Evolutionary conservation across 2,113 vertebrate genomes (phyloP).

Genomic region (Ardeotis arabs): DNA sequence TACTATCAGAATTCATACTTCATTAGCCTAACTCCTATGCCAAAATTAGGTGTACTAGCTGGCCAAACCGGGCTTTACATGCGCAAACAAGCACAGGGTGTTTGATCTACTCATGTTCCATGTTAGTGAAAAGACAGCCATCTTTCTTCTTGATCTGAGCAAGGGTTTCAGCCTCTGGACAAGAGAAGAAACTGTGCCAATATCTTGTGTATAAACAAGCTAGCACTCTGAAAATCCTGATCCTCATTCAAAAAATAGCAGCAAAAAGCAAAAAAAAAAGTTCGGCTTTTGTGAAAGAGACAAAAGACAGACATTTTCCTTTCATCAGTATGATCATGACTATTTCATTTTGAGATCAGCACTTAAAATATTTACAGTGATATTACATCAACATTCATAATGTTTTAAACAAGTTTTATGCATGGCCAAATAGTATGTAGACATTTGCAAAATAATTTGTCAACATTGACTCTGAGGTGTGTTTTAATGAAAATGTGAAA

Average conservation of each 20-base stretch:
- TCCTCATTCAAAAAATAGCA: background rate
- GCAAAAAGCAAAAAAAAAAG: background rate
- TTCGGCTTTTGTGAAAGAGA: background rate
- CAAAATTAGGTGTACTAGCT: background rate
- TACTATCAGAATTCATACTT: background rate
- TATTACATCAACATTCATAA: background rate
- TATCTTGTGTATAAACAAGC: background rate
- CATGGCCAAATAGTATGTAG: background rate
- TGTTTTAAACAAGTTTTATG: slow-evolving; percentile 15
- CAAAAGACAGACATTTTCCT: background rate
- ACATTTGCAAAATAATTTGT: slow-evolving; percentile 9
- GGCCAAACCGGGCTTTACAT: background rate
- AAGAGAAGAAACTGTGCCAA: background rate
- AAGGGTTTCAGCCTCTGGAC: background rate
- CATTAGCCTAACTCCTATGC: background rate
- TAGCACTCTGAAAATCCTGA: background rate
- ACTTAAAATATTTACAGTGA: background rate
- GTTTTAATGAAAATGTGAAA: slow-evolving; percentile 36
- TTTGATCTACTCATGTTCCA: background rate
- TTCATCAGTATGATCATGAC: background rate
- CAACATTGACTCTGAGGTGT: slow-evolving; percentile 14
- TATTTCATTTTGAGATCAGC: background rate
- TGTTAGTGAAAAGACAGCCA: background rate
- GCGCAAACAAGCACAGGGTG: background rate
- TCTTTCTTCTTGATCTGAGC: background rate